Evolutionary conservation across 2,113 vertebrate genomes (phyloP).

Genomic region (Leucoraja erinaceus): DNA sequence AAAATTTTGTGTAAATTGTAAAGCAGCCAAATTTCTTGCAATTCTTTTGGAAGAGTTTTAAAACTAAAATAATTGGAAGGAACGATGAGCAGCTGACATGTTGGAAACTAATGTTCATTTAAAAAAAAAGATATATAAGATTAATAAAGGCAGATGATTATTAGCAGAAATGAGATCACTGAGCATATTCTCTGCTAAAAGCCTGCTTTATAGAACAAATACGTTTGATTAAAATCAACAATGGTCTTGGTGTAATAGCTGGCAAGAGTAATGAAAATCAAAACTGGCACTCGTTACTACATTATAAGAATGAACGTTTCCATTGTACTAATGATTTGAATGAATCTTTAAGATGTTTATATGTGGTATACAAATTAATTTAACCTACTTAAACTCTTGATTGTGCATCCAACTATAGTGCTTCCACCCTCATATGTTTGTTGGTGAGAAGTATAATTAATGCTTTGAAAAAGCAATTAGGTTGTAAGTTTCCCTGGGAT

Average conservation of each 20-base stretch:
- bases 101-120: neutral
- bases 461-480: neutral
- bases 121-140: neutral
- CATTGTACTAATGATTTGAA: neutral
- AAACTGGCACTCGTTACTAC: neutral
- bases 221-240: neutral
- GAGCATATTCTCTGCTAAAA: neutral
- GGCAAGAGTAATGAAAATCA: no score
- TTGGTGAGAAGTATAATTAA: neutral
- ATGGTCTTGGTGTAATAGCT: neutral
- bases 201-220: conserved; percentile 6
- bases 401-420: neutral
- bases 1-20: neutral
- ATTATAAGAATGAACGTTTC: neutral
- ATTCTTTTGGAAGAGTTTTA: neutral
- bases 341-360: neutral
- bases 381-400: neutral
- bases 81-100: neutral
- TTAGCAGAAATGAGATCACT: neutral
- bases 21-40: neutral
- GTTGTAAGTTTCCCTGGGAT: neutral
- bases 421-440: neutral
- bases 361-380: neutral
- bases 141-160: neutral
- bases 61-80: neutral